A percentile compares a stretch with the other conserved stretches of the same genome.
phyloP scores from a whole-genome alignment of 1,140 invertebrate genomes.

The Acromyrmex heyeri region DNA sequence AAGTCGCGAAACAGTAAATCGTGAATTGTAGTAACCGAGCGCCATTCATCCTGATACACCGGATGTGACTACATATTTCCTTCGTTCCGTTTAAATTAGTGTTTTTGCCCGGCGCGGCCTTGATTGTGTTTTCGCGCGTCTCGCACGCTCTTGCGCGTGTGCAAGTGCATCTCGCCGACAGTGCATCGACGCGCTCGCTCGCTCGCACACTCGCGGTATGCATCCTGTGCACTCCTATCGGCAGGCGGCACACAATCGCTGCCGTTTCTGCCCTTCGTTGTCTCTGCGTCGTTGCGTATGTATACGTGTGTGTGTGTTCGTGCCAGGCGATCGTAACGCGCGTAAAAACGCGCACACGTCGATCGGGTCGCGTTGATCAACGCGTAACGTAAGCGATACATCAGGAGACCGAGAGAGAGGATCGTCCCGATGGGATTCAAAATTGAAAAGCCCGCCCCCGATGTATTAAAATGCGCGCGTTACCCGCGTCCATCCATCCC shows the following conservation, averaged over 20 bases:
- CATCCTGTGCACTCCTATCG: constrained; percentile 18
- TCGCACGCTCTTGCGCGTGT: constrained; percentile 15
- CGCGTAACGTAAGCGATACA: constrained; percentile 83
- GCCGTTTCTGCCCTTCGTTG: constrained; percentile 2
- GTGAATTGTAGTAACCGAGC: constrained; percentile 78
- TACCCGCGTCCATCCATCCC: constrained; percentile 48
- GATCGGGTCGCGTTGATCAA: constrained; percentile 74
- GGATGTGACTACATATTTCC: constrained; percentile 84
- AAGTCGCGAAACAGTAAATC: constrained; percentile 81
- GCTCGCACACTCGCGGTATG: background rate
- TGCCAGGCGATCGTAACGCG: constrained; percentile 35
- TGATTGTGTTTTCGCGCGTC: constrained; percentile 76
- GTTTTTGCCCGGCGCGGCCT: constrained; percentile 77
- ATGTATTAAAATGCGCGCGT: constrained; percentile 79
- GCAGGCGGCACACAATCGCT: constrained; percentile 46
- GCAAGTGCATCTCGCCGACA: constrained; percentile 31
- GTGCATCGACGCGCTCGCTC: background rate
- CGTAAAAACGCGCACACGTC: constrained; percentile 58
- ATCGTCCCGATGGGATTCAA: constrained; percentile 70
- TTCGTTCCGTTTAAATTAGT: constrained; percentile 84
- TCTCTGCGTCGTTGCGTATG: background rate
- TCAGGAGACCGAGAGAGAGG: constrained; percentile 76
- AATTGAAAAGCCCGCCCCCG: constrained; percentile 80
- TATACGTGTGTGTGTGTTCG: background rate
- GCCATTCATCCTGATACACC: constrained; percentile 83